Percentiles rank a stretch among this genome's conserved stretches.
Conservation (phyloP, 2,888 invertebrate species). For the Volucella inflata region DNA sequence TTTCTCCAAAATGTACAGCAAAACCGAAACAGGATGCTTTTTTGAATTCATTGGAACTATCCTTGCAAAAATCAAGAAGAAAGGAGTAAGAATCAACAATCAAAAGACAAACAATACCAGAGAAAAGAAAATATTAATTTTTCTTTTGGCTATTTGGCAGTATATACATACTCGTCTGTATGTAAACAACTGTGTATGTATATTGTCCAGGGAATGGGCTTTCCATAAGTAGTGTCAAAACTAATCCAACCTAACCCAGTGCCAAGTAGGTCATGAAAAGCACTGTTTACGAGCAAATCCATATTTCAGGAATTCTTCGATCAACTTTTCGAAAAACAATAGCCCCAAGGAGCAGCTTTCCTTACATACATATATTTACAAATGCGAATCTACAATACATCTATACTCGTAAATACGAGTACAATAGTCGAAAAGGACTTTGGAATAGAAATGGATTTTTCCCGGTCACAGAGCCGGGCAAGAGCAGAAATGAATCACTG, state of each 20-base stretch:
- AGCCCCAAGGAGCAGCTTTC: conserved; percentile 18
- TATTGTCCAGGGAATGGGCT: not conserved
- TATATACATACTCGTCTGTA: too few species aligned
- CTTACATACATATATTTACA: conserved; percentile 11
- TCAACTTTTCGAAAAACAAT: conserved; percentile 35
- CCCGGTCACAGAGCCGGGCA: conserved; percentile 52
- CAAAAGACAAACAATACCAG: too few species aligned
- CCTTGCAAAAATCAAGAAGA: too few species aligned
- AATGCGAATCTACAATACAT: not conserved
- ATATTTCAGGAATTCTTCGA: conserved; percentile 24
- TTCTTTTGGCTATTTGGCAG: too few species aligned
- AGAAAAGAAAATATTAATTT: too few species aligned
- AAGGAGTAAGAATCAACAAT: too few species aligned
- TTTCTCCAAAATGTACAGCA: too few species aligned
- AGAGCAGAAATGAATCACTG: conserved; percentile 68
- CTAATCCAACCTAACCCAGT: conserved; percentile 38
- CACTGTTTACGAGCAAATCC: conserved; percentile 23
- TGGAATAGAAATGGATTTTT: conserved; percentile 32
- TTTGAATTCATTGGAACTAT: too few species aligned
- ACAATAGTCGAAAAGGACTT: not conserved
- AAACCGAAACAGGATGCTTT: too few species aligned
- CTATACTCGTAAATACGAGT: too few species aligned
- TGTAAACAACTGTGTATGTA: too few species aligned
- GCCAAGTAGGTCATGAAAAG: conserved; percentile 39
- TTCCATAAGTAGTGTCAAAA: conserved; percentile 17